Evolutionary conservation across 2,113 vertebrate genomes (phyloP).

Genomic region (Myotis brandtii): DNA sequence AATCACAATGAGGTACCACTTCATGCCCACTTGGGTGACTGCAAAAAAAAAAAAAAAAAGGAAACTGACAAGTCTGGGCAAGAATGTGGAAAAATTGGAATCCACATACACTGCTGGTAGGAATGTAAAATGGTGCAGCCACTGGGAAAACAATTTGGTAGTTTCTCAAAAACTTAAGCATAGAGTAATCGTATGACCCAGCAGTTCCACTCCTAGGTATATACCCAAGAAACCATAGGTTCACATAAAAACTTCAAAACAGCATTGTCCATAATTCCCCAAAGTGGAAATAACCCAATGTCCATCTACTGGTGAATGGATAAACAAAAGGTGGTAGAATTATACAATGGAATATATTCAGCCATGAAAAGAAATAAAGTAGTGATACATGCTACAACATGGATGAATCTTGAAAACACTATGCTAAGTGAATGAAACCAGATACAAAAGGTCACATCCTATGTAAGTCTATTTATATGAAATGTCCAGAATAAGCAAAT

Average conservation of each 20-base stretch:
- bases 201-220: not conserved
- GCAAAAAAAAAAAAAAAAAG: not conserved
- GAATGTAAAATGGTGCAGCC: not conserved
- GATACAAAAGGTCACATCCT: not conserved
- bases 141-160: not conserved
- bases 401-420: not conserved
- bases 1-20: not conserved
- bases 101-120: not conserved
- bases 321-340: not conserved
- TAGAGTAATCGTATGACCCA: not conserved
- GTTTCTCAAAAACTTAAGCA: not conserved
- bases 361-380: not conserved
- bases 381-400: not conserved
- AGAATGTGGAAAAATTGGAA: not conserved
- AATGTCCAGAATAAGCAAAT: not conserved
- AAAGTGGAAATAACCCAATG: not conserved
- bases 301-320: not conserved
- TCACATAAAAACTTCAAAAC: not conserved
- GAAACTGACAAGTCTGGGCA: not conserved
- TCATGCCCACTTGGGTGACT: not conserved
- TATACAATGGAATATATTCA: not conserved
- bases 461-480: not conserved
- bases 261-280: not conserved
- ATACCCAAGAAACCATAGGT: not conserved
- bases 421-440: not conserved